Evolutionary conservation across 1,140 invertebrate genomes (phyloP).

Genomic region (Metopolophium dirhodum): DNA sequence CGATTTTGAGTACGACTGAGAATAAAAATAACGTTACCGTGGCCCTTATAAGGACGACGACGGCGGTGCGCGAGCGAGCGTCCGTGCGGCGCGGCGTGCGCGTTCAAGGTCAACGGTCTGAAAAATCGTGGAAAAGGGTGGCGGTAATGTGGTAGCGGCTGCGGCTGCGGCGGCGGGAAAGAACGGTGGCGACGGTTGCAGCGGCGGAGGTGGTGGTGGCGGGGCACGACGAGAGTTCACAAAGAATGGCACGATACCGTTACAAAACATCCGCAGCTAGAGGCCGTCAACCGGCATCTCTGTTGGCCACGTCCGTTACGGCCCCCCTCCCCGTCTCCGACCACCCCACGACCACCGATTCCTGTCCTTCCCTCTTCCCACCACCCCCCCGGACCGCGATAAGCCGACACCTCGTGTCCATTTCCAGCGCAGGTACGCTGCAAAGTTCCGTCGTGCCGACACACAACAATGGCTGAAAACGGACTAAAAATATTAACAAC

Average conservation of each 20-base stretch:
- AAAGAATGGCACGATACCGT: constrained; percentile 57
- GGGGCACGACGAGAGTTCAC: constrained; percentile 54
- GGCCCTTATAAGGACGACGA: constrained; percentile 45
- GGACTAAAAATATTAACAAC: not conserved
- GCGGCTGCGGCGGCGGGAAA: constrained; percentile 17
- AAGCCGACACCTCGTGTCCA: constrained; percentile 26
- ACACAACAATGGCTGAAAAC: not conserved
- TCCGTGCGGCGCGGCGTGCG: constrained; percentile 17
- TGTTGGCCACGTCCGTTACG: constrained; percentile 56
- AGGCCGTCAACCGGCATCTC: constrained; percentile 57
- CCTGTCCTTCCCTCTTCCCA: not conserved
- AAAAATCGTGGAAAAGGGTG: constrained; percentile 50
- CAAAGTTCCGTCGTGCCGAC: not conserved
- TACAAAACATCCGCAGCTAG: constrained; percentile 56
- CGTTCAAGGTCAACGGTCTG: constrained; percentile 57
- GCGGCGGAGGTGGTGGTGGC: constrained; percentile 2
- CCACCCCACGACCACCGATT: not conserved
- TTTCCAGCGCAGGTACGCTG: not conserved
- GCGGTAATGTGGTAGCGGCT: constrained; percentile 20
- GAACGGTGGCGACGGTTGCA: not conserved
- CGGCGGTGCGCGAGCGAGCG: constrained; percentile 3
- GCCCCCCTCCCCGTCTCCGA: not conserved
- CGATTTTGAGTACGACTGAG: constrained; percentile 18
- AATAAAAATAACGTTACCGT: constrained; percentile 54
- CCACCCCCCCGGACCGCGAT: not conserved